Evolutionary conservation across 2,888 invertebrate species (phyloP).

Genomic region (Eudemis profundana): DNA sequence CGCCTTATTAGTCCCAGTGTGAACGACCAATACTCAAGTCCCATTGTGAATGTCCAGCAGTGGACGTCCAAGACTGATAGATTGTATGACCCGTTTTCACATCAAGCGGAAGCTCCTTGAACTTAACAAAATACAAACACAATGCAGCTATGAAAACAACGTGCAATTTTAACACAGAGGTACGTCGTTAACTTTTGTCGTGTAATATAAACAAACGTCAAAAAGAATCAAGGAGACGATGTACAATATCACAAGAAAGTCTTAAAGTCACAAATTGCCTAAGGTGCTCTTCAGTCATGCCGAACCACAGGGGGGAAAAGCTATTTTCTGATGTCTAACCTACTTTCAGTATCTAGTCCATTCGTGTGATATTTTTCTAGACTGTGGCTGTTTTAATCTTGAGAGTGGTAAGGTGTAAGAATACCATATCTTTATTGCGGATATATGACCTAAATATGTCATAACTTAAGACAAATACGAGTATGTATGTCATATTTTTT

Average conservation of each 20-base stretch:
- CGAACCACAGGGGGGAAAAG: constrained; percentile 12
- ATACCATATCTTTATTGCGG: not conserved
- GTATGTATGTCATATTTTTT: too few species aligned
- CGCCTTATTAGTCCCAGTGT: too few species aligned
- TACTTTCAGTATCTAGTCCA: constrained; percentile 4
- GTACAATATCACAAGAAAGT: constrained; percentile 36
- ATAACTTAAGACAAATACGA: not conserved
- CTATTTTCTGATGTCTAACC: constrained; percentile 6
- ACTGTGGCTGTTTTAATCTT: constrained; percentile 34
- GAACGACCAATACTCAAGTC: too few species aligned
- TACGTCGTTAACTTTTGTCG: constrained; percentile 32
- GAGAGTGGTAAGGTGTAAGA: constrained; percentile 6
- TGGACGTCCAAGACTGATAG: too few species aligned
- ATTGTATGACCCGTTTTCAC: not conserved
- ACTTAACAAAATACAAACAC: constrained; percentile 18
- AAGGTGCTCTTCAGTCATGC: constrained; percentile 29
- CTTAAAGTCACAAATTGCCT: constrained; percentile 34
- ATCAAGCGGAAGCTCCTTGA: not conserved
- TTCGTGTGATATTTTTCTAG: not conserved
- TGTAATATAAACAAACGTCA: constrained; percentile 36
- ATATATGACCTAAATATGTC: not conserved
- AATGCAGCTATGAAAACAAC: not conserved
- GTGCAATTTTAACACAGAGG: constrained; percentile 14
- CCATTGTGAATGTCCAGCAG: too few species aligned
- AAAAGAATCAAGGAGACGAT: constrained; percentile 22